Base-by-base conservation (phyloP, 2,888 invertebrate genomes). In the Endotricha flammealis region DNA sequence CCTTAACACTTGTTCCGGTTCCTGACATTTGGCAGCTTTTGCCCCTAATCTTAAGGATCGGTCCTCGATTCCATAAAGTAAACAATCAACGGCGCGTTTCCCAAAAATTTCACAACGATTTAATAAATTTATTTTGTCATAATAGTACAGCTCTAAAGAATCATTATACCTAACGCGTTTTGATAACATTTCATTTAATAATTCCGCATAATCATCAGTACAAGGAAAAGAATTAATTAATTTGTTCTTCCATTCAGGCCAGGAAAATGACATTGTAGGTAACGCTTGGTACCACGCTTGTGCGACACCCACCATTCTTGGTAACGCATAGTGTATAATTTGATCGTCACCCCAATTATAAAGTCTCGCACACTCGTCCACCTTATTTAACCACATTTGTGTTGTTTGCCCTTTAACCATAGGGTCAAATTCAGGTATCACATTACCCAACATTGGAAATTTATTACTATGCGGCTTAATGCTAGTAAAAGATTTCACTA, bases 81-180 rank as follows among this genome's bases (percentile, higher is more conserved):
- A 17, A 9, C 44, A 47, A 11, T 44, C 44, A 3, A 39, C 39
- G 0, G 44, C 42, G 5, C 29, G 28, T 12, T 39, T 42, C 0
- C 37, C 40, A 5, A 14, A 11, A n/a, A 48, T 48, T 4, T 41
- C 36, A 22, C 45, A 48, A 3, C 42, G 27, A 14, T 45, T 42
- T 22, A 48, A 22, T 7, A 42, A n/a, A 20, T 32, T 38, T 25
- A 42, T 37, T 31, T 46, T 44, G 13, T 47, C 39, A 31, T 42
- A 46, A 30, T 36, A 48, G 29, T 44, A 48, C 12, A 33, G 12
- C 24, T 48, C 44, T 23, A 48, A 34, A 3, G 38, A 36, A 1
- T 48, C 44, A 2, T 37, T 37, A 29, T 29, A 45, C 28, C 35
- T 36, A 1, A 25, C 42, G 2, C 32, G 14, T 16, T 36, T 39